These are phyloP conservation scores for Mormyrus lacerda DNA, from an alignment of 2,113 vertebrate species.

Conservation along the genomic window DNA sequence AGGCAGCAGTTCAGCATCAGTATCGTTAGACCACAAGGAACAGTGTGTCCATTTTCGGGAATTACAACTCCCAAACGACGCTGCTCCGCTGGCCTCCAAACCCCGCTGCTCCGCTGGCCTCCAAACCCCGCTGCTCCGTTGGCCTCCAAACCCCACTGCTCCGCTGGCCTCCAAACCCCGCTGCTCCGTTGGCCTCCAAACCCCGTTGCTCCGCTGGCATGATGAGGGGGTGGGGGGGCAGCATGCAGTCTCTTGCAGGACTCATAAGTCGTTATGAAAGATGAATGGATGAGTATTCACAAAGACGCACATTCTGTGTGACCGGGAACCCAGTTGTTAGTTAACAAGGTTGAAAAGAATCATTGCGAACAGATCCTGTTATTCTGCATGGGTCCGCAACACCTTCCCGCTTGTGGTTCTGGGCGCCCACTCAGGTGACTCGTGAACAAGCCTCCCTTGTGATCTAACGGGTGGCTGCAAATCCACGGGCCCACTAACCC, in stretches of 20 bases:
- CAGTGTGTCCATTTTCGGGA: background rate
- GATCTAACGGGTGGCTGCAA: conserved; percentile 4
- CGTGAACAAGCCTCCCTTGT: conserved; percentile 8
- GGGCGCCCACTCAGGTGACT: background rate
- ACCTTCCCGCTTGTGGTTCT: background rate
- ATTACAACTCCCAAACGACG: background rate
- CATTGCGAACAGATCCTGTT: background rate
- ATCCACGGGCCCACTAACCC: conserved; percentile 30
- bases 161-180: background rate
- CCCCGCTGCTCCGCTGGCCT: background rate
- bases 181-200: too few species aligned
- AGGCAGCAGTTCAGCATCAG: background rate
- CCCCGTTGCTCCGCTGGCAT: too few species aligned
- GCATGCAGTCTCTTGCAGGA: background rate
- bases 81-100: background rate
- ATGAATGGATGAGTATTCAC: background rate
- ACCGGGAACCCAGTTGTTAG: background rate
- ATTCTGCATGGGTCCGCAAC: background rate
- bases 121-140: background rate
- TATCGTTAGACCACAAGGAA: background rate
- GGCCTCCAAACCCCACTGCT: background rate
- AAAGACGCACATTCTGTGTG: background rate
- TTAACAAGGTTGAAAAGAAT: background rate
- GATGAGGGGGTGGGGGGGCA: too few species aligned
- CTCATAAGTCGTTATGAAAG: background rate